phyloP scores from a whole-genome alignment of 2,888 invertebrate species.

The Leucozona laternaria region DNA sequence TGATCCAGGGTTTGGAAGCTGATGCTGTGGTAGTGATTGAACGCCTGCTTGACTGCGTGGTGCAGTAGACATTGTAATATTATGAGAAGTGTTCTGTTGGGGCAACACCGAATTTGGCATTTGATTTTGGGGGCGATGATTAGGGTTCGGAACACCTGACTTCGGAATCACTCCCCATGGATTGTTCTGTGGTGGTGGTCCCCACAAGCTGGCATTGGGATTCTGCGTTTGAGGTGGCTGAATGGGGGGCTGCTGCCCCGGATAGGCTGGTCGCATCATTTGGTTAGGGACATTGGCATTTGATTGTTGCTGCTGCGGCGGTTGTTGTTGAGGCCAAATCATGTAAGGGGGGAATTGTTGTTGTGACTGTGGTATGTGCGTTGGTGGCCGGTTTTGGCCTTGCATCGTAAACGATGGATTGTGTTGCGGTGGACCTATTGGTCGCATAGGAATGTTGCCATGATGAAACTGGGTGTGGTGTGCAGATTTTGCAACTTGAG shows the following conservation, averaged over 20 bases:
- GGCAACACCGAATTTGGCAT: constrained; percentile 61
- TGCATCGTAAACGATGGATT: constrained; percentile 63
- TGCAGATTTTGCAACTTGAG: constrained; percentile 70
- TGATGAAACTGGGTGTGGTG: constrained; percentile 78
- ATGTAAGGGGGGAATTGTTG: constrained; percentile 81
- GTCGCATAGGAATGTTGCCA: constrained; percentile 79
- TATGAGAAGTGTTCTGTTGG: constrained; percentile 63
- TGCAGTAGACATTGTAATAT: constrained; percentile 40
- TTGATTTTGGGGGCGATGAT: constrained; percentile 65
- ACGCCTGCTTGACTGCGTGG: constrained; percentile 48
- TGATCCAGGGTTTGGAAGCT: constrained; percentile 60
- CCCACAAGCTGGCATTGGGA: constrained; percentile 83
- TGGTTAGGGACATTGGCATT: constrained; percentile 76
- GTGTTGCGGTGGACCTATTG: constrained; percentile 79
- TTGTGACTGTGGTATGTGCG: constrained; percentile 79
- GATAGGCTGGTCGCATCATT: constrained; percentile 77
- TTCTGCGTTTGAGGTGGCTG: constrained; percentile 79
- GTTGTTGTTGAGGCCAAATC: constrained; percentile 81
- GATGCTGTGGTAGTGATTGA: constrained; percentile 73
- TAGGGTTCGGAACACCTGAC: constrained; percentile 74
- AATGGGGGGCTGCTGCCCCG: constrained; percentile 77
- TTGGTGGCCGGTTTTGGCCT: constrained; percentile 79
- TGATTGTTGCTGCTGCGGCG: constrained; percentile 79
- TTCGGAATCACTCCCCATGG: constrained; percentile 83
- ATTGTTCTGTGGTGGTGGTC: constrained; percentile 83